A percentile compares a stretch with the other conserved stretches of the same genome.
Conservation (phyloP, 2,888 invertebrate species). For the Nemotelus pantherinus region DNA sequence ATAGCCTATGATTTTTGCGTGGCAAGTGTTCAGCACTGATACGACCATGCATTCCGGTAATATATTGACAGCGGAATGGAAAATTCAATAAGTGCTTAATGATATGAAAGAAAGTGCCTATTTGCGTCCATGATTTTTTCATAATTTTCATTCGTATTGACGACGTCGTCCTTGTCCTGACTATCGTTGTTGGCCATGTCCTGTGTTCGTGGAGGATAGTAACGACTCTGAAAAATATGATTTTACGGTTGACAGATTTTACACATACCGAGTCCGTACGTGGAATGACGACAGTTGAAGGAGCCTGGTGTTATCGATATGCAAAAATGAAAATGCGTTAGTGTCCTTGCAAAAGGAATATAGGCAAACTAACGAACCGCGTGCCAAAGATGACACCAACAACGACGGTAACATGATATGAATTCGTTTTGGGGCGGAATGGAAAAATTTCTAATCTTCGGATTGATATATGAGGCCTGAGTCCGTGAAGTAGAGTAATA, state of each 20-base stretch:
- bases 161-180: constrained; percentile 19
- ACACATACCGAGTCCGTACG: constrained; percentile 13
- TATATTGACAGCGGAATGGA: constrained; percentile 5
- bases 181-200: background rate
- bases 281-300: background rate
- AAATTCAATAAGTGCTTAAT: constrained; percentile 43
- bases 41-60: background rate
- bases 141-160: constrained; percentile 20
- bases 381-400: background rate
- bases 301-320: background rate
- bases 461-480: background rate
- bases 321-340: background rate
- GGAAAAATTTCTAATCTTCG: constrained; percentile 30
- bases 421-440: background rate
- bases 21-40: constrained; percentile 31
- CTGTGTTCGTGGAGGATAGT: constrained; percentile 10
- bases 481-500: background rate
- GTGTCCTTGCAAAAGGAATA: background rate
- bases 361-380: background rate
- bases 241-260: constrained; percentile 36
- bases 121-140: constrained; percentile 41
- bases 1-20: constrained; percentile 9
- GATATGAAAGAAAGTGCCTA: constrained; percentile 41
- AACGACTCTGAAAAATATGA: constrained; percentile 34
- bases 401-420: background rate